Conservation (phyloP, 2,888 invertebrate species). For the Galerucella nymphaeae region DNA sequence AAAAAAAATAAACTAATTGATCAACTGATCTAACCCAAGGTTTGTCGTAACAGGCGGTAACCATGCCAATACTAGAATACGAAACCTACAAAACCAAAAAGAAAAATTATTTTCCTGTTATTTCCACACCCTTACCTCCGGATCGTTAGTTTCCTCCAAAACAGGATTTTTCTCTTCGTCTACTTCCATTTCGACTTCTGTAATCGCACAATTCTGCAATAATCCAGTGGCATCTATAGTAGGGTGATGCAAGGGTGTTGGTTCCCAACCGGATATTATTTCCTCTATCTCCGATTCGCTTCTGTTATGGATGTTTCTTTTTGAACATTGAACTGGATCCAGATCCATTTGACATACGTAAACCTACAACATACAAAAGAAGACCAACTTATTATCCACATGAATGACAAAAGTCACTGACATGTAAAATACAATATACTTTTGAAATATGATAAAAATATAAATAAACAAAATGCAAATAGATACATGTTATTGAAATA, state of each 20-base stretch:
- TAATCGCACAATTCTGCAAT: conserved; percentile 84
- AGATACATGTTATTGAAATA: no score
- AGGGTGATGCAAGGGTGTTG: conserved; percentile 84
- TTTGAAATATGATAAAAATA: no score
- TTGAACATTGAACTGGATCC: conserved; percentile 81
- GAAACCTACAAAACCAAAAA: conserved; percentile 32
- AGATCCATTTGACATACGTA: conserved; percentile 90
- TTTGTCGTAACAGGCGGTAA: conserved; percentile 7
- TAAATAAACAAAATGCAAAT: no score
- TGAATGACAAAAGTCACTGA: no score
- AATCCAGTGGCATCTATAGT: conserved; percentile 85
- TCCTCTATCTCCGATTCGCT: conserved; percentile 81
- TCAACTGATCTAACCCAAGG: conserved; percentile 14
- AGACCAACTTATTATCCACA: neutral
- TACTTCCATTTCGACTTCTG: conserved; percentile 86
- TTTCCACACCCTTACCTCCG: conserved; percentile 55
- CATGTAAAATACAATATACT: no score
- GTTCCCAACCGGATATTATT: conserved; percentile 78
- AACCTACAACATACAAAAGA: conserved; percentile 71
- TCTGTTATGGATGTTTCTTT: conserved; percentile 87
- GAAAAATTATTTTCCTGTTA: conserved; percentile 20
- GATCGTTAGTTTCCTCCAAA: conserved; percentile 38
- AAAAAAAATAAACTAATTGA: conserved; percentile 14
- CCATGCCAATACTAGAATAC: conserved; percentile 13
- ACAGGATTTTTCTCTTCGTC: conserved; percentile 66